Evolutionary conservation across 30 jellyfish, hydroid and myxozoan genomes (phyloP), one percentile per base, ranked within the genome.

Genomic region (Hydractinia symbiolongicarpus): DNA sequence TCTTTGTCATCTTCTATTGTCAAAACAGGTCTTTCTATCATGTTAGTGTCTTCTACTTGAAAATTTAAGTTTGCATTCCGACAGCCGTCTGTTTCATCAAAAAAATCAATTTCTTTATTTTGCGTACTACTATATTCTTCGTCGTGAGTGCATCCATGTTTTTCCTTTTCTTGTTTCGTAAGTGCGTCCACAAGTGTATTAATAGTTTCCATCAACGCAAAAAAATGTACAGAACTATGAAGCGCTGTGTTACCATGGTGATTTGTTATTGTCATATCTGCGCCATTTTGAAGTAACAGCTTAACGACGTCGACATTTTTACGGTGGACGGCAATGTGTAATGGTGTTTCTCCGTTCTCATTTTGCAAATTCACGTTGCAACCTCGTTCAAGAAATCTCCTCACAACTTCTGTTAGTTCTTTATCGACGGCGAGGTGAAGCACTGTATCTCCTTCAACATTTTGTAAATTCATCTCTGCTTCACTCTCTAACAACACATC

Each of bases 401-500:
- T n/a, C 51, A 71, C 80, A 30, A 20, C 61, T 15, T 71, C 61
- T 10, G 80, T 5, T 20, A 30, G 80, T 71, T 20, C 80, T 64
- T 64, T 64, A 51, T 64, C 74, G 40, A 44, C 19, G 1, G 90
- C 95, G 49, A 86, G 61, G 69, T 86, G 90, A 60, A 76, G 58
- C 11, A 84, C 77, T 3, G 90, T 86, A n/a, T 86, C 95, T 9
- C 90, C 90, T 4, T 86, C 87, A 17, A 50, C 57, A 61, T 72
- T 67, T 66, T 67, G 58, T 8, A 51, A 50, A 7, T 78, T n/a
- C 19, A 62, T 21, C 61, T 61, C 56, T 53, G 90, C 89, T n/a
- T 79, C 78, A 51, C 55, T n/a, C 19, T 64, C 55, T 7, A 80
- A 17, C 79, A 86, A 68, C 9, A 6, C 11, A 16, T 61, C 20